Conservation (phyloP, 1,140 invertebrate species). For the Drosophila ohnishii region DNA sequence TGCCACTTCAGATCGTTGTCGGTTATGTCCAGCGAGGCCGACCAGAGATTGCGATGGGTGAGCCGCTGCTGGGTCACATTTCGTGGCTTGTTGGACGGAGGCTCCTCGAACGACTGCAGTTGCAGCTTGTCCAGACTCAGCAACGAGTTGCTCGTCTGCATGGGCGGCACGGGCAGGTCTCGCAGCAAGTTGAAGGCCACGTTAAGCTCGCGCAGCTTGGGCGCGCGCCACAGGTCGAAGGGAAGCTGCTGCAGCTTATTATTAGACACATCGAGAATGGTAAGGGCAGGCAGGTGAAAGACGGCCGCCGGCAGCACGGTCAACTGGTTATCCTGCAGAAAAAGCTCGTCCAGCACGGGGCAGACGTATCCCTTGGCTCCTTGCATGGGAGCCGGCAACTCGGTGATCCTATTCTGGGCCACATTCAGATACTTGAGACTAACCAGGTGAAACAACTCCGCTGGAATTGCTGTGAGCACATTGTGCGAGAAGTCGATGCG, state of each 20-base stretch:
- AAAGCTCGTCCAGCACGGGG: slow-evolving; percentile 94
- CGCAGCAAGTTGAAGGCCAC: slow-evolving; percentile 94
- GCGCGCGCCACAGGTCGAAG: slow-evolving; percentile 94
- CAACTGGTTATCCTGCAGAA: slow-evolving; percentile 94
- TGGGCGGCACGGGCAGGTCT: slow-evolving; percentile 88
- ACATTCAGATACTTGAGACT: slow-evolving; percentile 91
- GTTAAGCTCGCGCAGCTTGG: slow-evolving; percentile 94
- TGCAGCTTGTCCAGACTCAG: slow-evolving; percentile 76
- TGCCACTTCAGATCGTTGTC: slow-evolving; percentile 86
- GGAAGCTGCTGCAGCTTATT: slow-evolving; percentile 96
- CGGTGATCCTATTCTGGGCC: slow-evolving; percentile 93
- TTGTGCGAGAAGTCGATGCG: slow-evolving; percentile 97
- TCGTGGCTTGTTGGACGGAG: slow-evolving; percentile 53
- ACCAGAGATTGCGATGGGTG: slow-evolving; percentile 90
- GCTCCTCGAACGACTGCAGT: slow-evolving; percentile 66
- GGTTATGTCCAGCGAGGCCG: slow-evolving; percentile 87
- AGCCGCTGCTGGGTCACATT: slow-evolving; percentile 83
- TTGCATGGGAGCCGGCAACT: slow-evolving; percentile 48
- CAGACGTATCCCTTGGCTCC: slow-evolving; percentile 84
- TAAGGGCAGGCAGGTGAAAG: slow-evolving; percentile 91
- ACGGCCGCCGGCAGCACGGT: slow-evolving; percentile 91
- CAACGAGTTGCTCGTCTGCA: slow-evolving; percentile 76
- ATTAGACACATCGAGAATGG: slow-evolving; percentile 94
- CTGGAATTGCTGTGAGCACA: slow-evolving; percentile 90
- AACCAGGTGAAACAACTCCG: slow-evolving; percentile 91